Conservation (phyloP, 1,140 invertebrate species). For the Centruroides vittatus region DNA sequence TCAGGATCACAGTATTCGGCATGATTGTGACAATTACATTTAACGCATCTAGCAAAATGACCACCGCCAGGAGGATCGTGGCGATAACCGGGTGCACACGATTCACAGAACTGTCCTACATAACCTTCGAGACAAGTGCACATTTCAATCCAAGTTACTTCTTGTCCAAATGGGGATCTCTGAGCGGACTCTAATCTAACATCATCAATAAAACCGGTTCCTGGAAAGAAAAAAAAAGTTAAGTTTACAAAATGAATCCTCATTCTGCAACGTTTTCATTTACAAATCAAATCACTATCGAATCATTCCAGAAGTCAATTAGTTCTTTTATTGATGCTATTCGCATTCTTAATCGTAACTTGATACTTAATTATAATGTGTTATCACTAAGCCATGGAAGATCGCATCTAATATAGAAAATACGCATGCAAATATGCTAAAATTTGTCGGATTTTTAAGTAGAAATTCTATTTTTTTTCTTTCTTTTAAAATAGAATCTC, state of each 20-base stretch:
- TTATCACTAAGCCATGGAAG: too few relatives aligned
- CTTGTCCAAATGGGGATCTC: slow-evolving; percentile 55
- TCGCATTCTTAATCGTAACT: too few relatives aligned
- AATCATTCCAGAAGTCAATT: too few relatives aligned
- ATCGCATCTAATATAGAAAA: too few relatives aligned
- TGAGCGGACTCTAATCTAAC: slow-evolving; percentile 73
- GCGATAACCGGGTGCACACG: slow-evolving; percentile 82
- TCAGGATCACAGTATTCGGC: slow-evolving; percentile 91
- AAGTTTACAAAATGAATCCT: neutral
- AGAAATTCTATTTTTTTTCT: too few relatives aligned
- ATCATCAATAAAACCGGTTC: slow-evolving; percentile 74
- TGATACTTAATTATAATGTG: too few relatives aligned
- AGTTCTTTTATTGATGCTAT: too few relatives aligned
- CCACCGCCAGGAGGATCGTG: slow-evolving; percentile 80
- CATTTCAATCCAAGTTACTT: slow-evolving; percentile 84
- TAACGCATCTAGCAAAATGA: slow-evolving; percentile 80
- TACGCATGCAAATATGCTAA: too few relatives aligned
- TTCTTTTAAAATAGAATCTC: too few relatives aligned
- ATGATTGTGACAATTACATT: slow-evolving; percentile 91
- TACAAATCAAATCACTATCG: too few relatives aligned
- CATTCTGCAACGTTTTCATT: too few relatives aligned
- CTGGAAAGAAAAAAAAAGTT: slow-evolving; percentile 28
- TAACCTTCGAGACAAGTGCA: slow-evolving; percentile 88
- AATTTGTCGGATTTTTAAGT: too few relatives aligned
- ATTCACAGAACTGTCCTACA: slow-evolving; percentile 87